phyloP scores from a whole-genome alignment of 1,140 invertebrate species.

The Drosophila pallidifrons region DNA sequence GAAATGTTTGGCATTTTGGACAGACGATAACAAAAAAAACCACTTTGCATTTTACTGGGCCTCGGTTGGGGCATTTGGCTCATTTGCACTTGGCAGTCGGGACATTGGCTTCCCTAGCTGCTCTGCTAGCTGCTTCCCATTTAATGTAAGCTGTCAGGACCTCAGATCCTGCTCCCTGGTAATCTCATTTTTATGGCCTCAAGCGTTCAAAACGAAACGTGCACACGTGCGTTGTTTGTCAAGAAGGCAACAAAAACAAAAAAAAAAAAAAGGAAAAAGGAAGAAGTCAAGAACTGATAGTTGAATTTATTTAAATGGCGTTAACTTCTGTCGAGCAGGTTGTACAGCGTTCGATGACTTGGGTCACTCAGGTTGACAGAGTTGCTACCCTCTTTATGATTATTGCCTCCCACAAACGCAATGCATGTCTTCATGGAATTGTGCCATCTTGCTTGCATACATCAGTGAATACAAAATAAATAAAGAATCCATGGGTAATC shows the following conservation, averaged over 20 bases:
- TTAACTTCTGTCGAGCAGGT: slow-evolving; percentile 37
- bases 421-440: slow-evolving; percentile 8
- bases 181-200: slow-evolving; percentile 76
- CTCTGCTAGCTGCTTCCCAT: slow-evolving; percentile 35
- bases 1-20: slow-evolving; percentile 9
- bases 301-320: slow-evolving; percentile 78
- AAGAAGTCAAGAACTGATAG: slow-evolving; percentile 44
- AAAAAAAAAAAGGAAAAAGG: no score
- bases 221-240: slow-evolving; percentile 71
- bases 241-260: slow-evolving; percentile 28
- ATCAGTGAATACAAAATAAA: neutral
- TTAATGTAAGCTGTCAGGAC: slow-evolving; percentile 61
- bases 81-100: slow-evolving; percentile 68
- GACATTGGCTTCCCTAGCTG: slow-evolving; percentile 29
- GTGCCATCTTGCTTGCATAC: neutral
- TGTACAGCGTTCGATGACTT: neutral
- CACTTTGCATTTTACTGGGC: slow-evolving; percentile 62
- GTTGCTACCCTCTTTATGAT: slow-evolving; percentile 17
- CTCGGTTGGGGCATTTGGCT: slow-evolving; percentile 58
- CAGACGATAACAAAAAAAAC: slow-evolving; percentile 22
- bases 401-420: slow-evolving; percentile 13
- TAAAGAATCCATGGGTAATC: neutral
- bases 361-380: neutral
- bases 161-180: slow-evolving; percentile 34
- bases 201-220: slow-evolving; percentile 59